These are phyloP conservation scores for Xiphorhynchus elegans DNA, from an alignment of 2,113 vertebrate species.

Conservation along the genomic window DNA sequence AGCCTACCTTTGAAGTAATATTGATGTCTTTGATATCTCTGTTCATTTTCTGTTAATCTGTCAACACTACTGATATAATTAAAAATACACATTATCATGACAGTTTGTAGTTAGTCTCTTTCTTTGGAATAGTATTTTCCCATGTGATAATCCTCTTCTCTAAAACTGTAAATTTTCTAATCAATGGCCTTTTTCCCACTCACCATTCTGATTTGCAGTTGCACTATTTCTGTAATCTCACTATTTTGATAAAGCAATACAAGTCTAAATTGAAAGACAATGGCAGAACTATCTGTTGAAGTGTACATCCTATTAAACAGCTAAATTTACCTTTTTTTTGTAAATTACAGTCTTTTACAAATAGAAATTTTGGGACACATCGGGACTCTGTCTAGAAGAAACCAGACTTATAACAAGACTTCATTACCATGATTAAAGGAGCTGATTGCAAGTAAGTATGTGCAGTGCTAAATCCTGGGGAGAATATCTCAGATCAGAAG, in stretches of 20 bases:
- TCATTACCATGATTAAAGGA: neutral
- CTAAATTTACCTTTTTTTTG: neutral
- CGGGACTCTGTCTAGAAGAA: neutral
- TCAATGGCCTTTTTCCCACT: rapidly evolving
- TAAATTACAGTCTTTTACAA: neutral
- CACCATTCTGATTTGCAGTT: neutral
- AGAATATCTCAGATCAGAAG: neutral
- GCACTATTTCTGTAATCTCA: neutral
- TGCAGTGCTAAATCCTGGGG: neutral
- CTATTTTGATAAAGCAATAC: neutral
- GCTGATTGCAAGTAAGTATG: neutral
- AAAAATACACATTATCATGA: neutral
- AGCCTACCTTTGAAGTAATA: neutral
- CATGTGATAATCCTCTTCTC: neutral
- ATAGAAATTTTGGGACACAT: neutral
- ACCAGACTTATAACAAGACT: neutral
- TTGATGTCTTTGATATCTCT: neutral
- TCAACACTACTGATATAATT: neutral
- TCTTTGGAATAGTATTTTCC: neutral
- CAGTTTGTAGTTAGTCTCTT: neutral
- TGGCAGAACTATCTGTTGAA: neutral
- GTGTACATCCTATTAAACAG: neutral
- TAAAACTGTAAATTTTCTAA: neutral
- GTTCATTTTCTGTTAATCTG: slow-evolving; percentile 3
- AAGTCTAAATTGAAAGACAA: neutral